Percentiles rank a stretch among this genome's conserved stretches.
These are phyloP conservation scores for Iphiclides podalirius DNA, from an alignment of 2,888 invertebrate genomes.

Conservation along the genomic window DNA sequence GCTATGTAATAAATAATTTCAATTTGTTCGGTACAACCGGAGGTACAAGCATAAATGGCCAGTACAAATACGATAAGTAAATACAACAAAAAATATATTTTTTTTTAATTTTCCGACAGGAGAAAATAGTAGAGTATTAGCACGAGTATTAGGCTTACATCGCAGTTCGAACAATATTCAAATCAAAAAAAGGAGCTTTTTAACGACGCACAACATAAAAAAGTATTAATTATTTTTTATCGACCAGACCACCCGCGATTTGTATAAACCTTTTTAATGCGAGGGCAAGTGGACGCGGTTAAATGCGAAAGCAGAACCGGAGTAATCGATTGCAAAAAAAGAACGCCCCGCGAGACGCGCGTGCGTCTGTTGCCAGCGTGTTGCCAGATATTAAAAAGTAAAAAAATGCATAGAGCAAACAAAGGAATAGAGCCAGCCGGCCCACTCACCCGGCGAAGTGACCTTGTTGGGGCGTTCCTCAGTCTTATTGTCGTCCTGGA, in stretches of 20 bases:
- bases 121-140: no score
- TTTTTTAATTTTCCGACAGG: no score
- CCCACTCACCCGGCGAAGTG: conserved; percentile 64
- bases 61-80: no score
- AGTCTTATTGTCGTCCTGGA: conserved; percentile 66
- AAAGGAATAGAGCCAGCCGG: background rate
- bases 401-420: conserved; percentile 3
- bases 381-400: conserved; percentile 4
- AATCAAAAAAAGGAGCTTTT: no score
- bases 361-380: no score
- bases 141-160: no score
- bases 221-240: background rate
- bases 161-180: no score
- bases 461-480: conserved; percentile 60
- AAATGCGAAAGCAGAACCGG: background rate
- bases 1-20: no score
- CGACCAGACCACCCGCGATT: background rate
- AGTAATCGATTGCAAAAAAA: background rate
- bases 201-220: background rate
- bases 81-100: no score
- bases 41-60: no score
- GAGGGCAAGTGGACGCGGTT: background rate
- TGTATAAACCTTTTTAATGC: background rate
- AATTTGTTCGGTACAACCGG: no score
- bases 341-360: background rate